Base-by-base conservation (phyloP, 2,888 invertebrate species). In the Aethes cnicana region DNA sequence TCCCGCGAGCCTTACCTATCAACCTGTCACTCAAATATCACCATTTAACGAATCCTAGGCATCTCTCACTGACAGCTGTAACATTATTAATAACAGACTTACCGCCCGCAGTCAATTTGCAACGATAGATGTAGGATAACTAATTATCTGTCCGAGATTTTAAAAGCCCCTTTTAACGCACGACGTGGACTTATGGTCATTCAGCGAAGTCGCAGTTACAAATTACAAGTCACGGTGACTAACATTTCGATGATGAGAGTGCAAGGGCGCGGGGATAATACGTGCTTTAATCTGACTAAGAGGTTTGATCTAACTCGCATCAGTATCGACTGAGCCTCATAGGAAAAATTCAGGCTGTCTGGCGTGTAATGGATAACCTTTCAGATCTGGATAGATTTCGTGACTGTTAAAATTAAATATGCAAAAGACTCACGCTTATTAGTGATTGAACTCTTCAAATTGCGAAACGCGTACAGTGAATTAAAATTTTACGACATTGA, bases 11-110 rank as follows among this genome's bases (percentile, higher is more conserved):
- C 32, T n/a, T n/a, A 12, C 20, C 42, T 30, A 26, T 53, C 30
- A 53, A 21, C 8, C 25, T 37, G 53, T 53, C 53, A 21, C 30
- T 53, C 47, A 55, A 47, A 39, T 17, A 33, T 41, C 41, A 54
- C 43, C 49, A 39, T 46, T 50, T 23, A 49, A 50, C 37, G 35
- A 42, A 47, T 43, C 33, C 52, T 32, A 23, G 17, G 35, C 50
- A 35, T 44, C 39, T 32, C 37, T 36, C 5, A 32, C 32, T 44
- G 43, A 39, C 44, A 11, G 48, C 47, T 23, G 49, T 54, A 39
- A 54, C 39, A 49, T 44, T 49, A 33, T 54, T 54, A 54, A 53
- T 53, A 25, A 41, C 20, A 30, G 17, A 16, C 14, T 6, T 16
- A 16, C 16, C 28, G 12, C 23, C 28, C 28, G 30, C 14, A 37